phyloP scores from a whole-genome alignment of 1,140 invertebrate genomes.

The Drosophila pseudoobscura region DNA sequence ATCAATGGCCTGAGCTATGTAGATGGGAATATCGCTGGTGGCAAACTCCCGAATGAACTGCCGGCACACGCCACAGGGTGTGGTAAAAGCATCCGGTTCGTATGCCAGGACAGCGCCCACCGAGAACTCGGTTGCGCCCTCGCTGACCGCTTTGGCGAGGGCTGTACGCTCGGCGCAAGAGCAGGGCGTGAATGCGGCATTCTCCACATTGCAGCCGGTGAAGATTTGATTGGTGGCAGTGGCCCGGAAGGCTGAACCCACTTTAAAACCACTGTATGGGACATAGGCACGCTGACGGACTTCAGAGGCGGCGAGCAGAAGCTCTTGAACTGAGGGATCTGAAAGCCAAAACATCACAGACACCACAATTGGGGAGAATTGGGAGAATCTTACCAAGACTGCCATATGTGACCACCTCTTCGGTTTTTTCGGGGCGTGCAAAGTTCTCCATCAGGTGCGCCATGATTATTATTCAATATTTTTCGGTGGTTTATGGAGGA shows the following conservation, averaged over 20 bases:
- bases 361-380: not conserved
- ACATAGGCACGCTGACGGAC: constrained; percentile 90
- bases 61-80: constrained; percentile 96
- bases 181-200: constrained; percentile 89
- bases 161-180: constrained; percentile 97
- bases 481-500: constrained; percentile 29
- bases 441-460: constrained; percentile 52
- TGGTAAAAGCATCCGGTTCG: constrained; percentile 87
- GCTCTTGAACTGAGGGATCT: constrained; percentile 86
- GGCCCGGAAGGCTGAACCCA: constrained; percentile 93
- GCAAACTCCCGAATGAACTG: constrained; percentile 93
- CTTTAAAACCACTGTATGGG: constrained; percentile 96
- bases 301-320: constrained; percentile 86
- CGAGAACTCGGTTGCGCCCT: constrained; percentile 90
- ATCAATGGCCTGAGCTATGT: constrained; percentile 88
- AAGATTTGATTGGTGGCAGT: constrained; percentile 87
- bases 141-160: constrained; percentile 92
- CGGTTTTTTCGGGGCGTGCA: constrained; percentile 39
- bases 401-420: constrained; percentile 45
- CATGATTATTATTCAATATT: constrained; percentile 51
- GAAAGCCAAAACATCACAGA: constrained; percentile 2
- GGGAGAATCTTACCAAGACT: constrained; percentile 45
- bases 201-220: constrained; percentile 95
- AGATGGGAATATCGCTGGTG: constrained; percentile 87
- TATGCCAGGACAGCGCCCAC: constrained; percentile 90